phyloP scores from a whole-genome alignment of 2,113 vertebrate genomes.

The Elanoides forficatus region DNA sequence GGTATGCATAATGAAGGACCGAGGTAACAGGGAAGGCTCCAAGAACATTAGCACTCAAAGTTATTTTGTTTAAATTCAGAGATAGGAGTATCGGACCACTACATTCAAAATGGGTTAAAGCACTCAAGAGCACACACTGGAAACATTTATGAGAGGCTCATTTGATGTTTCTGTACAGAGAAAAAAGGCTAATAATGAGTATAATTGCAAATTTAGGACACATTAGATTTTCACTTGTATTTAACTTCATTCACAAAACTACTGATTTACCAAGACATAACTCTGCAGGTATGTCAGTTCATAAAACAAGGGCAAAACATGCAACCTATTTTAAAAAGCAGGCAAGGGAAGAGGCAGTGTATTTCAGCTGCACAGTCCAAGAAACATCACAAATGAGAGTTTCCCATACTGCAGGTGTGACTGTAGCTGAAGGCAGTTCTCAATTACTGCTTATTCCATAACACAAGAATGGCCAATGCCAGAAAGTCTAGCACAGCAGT shows the following conservation, averaged over 20 bases:
- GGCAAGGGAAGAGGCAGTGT: not conserved
- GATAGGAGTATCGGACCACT: not conserved
- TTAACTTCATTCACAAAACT: not conserved
- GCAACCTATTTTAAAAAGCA: not conserved
- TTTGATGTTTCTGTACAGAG: not conserved
- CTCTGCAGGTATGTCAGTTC: not conserved
- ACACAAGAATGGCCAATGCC: not conserved
- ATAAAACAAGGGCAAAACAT: not conserved
- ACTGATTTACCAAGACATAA: not conserved
- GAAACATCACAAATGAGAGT: not conserved
- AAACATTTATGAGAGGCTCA: not conserved
- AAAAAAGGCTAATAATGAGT: not conserved
- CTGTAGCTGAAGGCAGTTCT: not conserved
- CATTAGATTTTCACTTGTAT: not conserved
- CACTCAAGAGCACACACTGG: not conserved
- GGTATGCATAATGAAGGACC: fast-evolving
- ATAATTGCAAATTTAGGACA: not conserved
- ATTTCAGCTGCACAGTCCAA: not conserved
- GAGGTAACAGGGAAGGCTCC: not conserved
- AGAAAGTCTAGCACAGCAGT: not conserved
- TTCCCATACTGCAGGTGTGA: not conserved
- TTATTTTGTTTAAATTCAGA: not conserved
- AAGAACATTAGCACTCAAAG: not conserved
- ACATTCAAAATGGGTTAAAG: not conserved
- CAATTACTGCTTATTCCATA: not conserved